Conservation (phyloP, 2,888 invertebrate species). For the Caenorhabditis sp. region DNA sequence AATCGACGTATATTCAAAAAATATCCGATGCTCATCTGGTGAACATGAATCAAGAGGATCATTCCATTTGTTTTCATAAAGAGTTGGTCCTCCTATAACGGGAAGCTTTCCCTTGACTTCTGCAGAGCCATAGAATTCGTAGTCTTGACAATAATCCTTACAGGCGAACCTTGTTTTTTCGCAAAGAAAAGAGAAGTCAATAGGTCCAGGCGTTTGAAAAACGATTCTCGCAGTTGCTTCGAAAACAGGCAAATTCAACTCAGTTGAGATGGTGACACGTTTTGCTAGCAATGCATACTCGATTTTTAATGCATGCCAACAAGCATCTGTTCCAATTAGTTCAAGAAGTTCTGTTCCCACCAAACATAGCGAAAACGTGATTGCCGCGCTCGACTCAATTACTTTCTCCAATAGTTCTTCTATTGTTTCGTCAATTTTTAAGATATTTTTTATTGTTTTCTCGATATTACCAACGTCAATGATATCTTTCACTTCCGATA, state of each 20-base stretch:
- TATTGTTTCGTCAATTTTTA: background rate
- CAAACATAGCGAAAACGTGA: background rate
- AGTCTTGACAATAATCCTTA: background rate
- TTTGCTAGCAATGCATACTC: background rate
- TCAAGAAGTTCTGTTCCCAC: background rate
- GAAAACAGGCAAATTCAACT: background rate
- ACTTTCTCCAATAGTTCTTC: background rate
- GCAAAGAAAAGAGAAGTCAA: background rate
- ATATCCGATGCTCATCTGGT: background rate
- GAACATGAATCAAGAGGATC: background rate
- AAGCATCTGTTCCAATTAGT: background rate
- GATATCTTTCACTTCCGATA: background rate
- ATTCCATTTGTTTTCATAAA: background rate
- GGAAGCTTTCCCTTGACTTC: background rate
- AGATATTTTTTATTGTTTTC: background rate
- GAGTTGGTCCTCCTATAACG: background rate
- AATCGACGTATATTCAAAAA: background rate
- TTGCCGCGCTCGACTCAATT: background rate
- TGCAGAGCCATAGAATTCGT: background rate
- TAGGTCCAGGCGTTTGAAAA: background rate
- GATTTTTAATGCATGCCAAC: background rate
- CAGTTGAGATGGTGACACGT: background rate
- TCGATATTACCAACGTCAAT: background rate
- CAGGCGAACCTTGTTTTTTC: background rate
- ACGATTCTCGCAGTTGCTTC: background rate